Evolutionary conservation across 2,888 invertebrate genomes (phyloP).

Genomic region (Amphipyra berbera): DNA sequence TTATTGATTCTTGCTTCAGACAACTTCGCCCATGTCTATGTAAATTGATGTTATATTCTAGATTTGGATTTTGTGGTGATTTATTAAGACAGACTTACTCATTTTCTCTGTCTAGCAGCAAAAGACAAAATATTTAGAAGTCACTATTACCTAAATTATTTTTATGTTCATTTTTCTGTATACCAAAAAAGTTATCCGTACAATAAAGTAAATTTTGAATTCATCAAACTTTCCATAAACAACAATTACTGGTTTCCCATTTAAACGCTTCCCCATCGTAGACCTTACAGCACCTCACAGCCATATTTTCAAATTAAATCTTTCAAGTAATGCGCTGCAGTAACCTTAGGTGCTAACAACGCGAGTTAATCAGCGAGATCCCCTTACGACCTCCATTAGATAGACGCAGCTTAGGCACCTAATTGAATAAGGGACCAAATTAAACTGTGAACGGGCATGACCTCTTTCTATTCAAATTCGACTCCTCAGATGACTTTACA

Average conservation of each 20-base stretch:
- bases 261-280: neutral
- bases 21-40: slow-evolving; percentile 41
- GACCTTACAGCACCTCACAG: slow-evolving; percentile 16
- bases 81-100: no score
- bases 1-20: slow-evolving; percentile 38
- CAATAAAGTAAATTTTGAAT: slow-evolving; percentile 3
- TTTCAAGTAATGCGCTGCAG: slow-evolving; percentile 67
- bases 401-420: slow-evolving; percentile 83
- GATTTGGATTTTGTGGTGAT: neutral
- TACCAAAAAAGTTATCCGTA: no score
- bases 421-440: slow-evolving; percentile 88
- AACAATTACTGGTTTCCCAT: slow-evolving; percentile 8
- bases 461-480: slow-evolving; percentile 89
- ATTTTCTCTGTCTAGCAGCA: no score
- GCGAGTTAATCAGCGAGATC: slow-evolving; percentile 85
- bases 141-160: no score
- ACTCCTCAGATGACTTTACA: slow-evolving; percentile 74
- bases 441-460: slow-evolving; percentile 75
- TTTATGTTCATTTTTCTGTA: no score
- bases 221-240: slow-evolving; percentile 1
- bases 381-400: slow-evolving; percentile 85
- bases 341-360: slow-evolving; percentile 80
- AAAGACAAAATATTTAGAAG: no score
- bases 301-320: slow-evolving; percentile 67
- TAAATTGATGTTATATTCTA: slow-evolving; percentile 17